Evolutionary conservation across 2,888 invertebrate species (phyloP), one percentile per base, ranked within the genome.

Genomic region (Tetranychus truncatus): DNA sequence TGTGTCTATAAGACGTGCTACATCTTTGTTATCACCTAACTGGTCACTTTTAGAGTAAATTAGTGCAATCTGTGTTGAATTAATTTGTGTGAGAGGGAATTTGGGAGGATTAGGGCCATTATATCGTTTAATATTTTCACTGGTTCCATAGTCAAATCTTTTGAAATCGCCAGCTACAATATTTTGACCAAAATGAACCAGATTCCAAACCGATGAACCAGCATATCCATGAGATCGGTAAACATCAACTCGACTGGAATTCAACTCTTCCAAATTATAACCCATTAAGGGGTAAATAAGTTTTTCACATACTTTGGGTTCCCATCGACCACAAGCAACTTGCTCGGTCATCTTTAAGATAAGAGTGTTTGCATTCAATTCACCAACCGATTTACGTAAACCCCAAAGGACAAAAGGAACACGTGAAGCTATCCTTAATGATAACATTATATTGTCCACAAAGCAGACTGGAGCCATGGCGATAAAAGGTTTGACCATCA

Each of bases 141-240:
- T 15, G 8, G 24, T 7, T 21, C 55, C 55, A n/a, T 55, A 73
- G 21, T 73, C 73, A 55, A 73, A 73, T 34, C 45, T 46, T 15
- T 9, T 20, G 18, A 73, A 73, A 20, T 34, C 9, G 1, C 45
- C 34, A 46, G 45, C 9, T 1, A 20, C 20, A 15, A 73, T 24
- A 55, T 66, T 73, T 55, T 73, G 65, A 5, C 55, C 55, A 45
- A 24, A 73, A 55, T 73, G 73, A 46, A 66, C 73, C 34, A 73
- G 46, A 66, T 73, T 73, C 65, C 65, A 55, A 55, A n/a, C 20
- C 11, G 73, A 73, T n/a, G 73, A 24, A 15, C 55, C 24, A 5
- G 46, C 11, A 24, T 44, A 45, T 5, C 8, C 21, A 18, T 55
- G 73, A 20, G 65, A 1, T n/a, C 7, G 8, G 24, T 73, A 73